Evolutionary conservation across 2,113 vertebrate genomes (phyloP).

Genomic region (Neoarius graeffei): DNA sequence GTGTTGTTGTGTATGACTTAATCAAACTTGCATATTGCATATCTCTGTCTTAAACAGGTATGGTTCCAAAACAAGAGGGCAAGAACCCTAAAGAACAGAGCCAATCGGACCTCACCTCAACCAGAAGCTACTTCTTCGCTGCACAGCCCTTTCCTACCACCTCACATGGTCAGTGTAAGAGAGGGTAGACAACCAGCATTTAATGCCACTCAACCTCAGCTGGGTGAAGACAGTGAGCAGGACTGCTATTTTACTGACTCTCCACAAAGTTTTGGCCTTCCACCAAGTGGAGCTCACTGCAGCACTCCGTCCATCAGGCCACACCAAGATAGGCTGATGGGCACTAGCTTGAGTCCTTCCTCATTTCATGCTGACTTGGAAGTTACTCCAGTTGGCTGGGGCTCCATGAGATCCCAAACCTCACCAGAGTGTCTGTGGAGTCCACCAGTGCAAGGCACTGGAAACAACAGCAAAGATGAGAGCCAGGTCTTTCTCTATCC

Average conservation of each 20-base stretch:
- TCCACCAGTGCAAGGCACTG: slow-evolving; percentile 19
- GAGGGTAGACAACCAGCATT: slow-evolving; percentile 29
- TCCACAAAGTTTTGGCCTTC: slow-evolving; percentile 39
- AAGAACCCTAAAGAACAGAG: slow-evolving; percentile 56
- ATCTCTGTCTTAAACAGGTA: slow-evolving; percentile 42
- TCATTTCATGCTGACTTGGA: slow-evolving; percentile 26
- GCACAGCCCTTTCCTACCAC: slow-evolving; percentile 39
- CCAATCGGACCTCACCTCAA: slow-evolving; percentile 13
- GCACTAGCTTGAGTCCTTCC: slow-evolving; percentile 45
- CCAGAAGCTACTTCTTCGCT: slow-evolving; percentile 37
- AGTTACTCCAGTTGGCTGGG: slow-evolving; percentile 36
- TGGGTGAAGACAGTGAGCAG: slow-evolving; percentile 27
- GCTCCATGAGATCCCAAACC: slow-evolving; percentile 22
- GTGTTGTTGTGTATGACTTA: neutral
- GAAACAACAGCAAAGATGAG: slow-evolving; percentile 26
- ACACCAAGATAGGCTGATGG: slow-evolving; percentile 44
- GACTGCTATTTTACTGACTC: slow-evolving; percentile 47
- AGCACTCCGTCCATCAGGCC: slow-evolving; percentile 50
- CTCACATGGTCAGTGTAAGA: slow-evolving; percentile 19
- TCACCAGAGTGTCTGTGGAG: slow-evolving; percentile 48
- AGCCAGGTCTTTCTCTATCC: slow-evolving; percentile 44
- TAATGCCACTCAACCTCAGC: slow-evolving; percentile 18
- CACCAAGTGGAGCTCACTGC: slow-evolving; percentile 40
- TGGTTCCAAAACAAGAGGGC: slow-evolving; percentile 62
- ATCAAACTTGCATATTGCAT: neutral